Evolutionary conservation across 1,140 invertebrate species (phyloP).

Genomic region (Augochlora pura): DNA sequence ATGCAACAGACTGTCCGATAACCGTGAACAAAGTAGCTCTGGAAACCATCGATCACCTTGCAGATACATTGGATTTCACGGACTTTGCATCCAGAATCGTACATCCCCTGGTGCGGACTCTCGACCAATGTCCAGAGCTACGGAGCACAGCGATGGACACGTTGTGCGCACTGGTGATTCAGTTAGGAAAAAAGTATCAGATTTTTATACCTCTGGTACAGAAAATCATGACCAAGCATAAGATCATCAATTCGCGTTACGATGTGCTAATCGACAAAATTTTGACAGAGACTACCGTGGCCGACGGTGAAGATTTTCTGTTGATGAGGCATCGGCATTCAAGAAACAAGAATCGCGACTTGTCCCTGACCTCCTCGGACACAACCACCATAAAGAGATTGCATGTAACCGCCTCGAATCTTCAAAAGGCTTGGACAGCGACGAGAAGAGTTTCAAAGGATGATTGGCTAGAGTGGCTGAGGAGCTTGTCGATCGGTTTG

Average conservation of each 20-base stretch:
- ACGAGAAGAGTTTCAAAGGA: constrained; percentile 95
- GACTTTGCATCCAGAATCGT: constrained; percentile 96
- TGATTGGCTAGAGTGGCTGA: constrained; percentile 99
- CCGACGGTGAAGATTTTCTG: constrained; percentile 85
- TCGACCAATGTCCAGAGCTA: constrained; percentile 91
- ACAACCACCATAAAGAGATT: constrained; percentile 88
- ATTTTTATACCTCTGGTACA: constrained; percentile 96
- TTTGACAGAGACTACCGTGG: constrained; percentile 84
- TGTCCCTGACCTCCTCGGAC: constrained; percentile 83
- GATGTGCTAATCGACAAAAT: constrained; percentile 88
- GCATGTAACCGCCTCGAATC: constrained; percentile 90
- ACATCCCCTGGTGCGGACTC: constrained; percentile 92
- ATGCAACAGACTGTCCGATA: constrained; percentile 90
- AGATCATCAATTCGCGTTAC: constrained; percentile 90
- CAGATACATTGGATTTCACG: constrained; percentile 93
- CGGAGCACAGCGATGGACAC: constrained; percentile 93
- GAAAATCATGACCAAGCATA: constrained; percentile 90
- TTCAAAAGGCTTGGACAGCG: constrained; percentile 95
- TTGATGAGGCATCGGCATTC: constrained; percentile 80
- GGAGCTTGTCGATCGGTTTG: constrained; percentile 94
- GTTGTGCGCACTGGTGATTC: constrained; percentile 91
- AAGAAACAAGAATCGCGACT: constrained; percentile 82
- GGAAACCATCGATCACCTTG: constrained; percentile 95
- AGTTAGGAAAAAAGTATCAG: constrained; percentile 93
- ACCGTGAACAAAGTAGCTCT: constrained; percentile 89